These are phyloP conservation scores for Gari tellinella DNA, from an alignment of 2,888 invertebrate genomes.

Conservation along the genomic window DNA sequence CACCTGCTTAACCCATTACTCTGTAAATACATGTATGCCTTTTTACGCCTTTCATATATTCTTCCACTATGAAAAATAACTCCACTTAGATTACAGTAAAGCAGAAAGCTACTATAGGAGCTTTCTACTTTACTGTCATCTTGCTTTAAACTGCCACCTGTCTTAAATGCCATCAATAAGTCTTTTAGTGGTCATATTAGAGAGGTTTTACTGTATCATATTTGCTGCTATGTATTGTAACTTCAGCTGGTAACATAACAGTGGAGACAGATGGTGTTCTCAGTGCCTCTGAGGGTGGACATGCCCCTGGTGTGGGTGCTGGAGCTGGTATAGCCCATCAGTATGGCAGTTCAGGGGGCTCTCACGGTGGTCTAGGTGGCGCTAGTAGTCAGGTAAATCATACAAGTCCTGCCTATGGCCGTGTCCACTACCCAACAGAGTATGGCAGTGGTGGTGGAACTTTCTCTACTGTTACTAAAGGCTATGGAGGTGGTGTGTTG, in stretches of 20 bases:
- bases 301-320: conserved; percentile 50
- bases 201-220: too few species aligned
- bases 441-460: conserved; percentile 72
- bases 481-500: conserved; percentile 69
- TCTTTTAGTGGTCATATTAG: too few species aligned
- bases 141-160: too few species aligned
- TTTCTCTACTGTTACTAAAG: conserved; percentile 21
- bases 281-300: conserved; percentile 62
- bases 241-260: conserved; percentile 72
- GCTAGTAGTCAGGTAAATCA: conserved; percentile 46
- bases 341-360: conserved; percentile 67
- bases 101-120: too few species aligned
- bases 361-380: conserved; percentile 75
- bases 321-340: conserved; percentile 57
- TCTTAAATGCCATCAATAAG: too few species aligned
- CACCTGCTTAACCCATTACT: too few species aligned
- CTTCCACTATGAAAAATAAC: too few species aligned
- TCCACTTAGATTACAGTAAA: too few species aligned
- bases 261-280: conserved; percentile 71
- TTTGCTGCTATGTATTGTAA: too few species aligned
- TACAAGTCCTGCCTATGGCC: conserved; percentile 60
- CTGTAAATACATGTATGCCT: too few species aligned
- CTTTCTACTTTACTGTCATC: too few species aligned
- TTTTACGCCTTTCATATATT: too few species aligned
- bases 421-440: conserved; percentile 50